A percentile compares a stretch with the other conserved stretches of the same genome.
These are phyloP conservation scores for Thamnaconus septentrionalis DNA, from an alignment of 2,113 vertebrate genomes.

Conservation along the genomic window DNA sequence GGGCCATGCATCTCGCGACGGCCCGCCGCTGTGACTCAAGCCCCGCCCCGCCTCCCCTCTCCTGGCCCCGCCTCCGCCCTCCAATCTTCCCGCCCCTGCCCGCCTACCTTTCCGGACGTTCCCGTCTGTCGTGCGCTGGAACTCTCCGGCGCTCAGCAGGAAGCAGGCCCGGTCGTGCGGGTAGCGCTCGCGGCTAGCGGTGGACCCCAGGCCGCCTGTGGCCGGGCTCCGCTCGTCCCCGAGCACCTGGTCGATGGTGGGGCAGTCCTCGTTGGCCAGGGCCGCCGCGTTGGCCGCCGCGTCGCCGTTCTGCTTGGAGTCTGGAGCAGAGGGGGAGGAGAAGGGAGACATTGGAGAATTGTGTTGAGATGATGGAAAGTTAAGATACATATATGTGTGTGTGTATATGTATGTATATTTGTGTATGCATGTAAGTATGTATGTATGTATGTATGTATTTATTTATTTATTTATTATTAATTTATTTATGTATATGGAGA, in stretches of 20 bases:
- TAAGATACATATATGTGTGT: no score
- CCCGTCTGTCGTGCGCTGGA: constrained; percentile 78
- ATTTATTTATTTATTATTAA: no score
- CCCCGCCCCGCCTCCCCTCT: neutral
- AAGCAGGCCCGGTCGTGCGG: constrained; percentile 81
- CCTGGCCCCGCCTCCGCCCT: neutral
- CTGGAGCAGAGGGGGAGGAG: constrained; percentile 31
- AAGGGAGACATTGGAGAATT: neutral
- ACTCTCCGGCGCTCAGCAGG: constrained; percentile 80
- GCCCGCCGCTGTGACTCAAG: constrained; percentile 36
- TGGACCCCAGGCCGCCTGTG: constrained; percentile 68
- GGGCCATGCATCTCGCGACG: constrained; percentile 29
- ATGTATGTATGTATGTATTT: no score
- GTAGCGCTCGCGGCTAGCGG: constrained; percentile 74
- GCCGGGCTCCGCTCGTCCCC: constrained; percentile 93
- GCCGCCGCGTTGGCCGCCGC: constrained; percentile 94
- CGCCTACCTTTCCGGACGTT: constrained; percentile 82
- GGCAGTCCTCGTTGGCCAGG: constrained; percentile 99
- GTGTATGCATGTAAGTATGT: neutral
- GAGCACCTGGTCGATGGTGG: constrained; percentile 97
- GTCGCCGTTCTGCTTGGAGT: constrained; percentile 98
- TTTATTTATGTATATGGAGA: no score
- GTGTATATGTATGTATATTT: no score
- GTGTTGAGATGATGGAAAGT: neutral
- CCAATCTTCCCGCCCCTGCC: constrained; percentile 6